Conservation (phyloP, 1,140 invertebrate species). For the Drosophila mojavensis region DNA sequence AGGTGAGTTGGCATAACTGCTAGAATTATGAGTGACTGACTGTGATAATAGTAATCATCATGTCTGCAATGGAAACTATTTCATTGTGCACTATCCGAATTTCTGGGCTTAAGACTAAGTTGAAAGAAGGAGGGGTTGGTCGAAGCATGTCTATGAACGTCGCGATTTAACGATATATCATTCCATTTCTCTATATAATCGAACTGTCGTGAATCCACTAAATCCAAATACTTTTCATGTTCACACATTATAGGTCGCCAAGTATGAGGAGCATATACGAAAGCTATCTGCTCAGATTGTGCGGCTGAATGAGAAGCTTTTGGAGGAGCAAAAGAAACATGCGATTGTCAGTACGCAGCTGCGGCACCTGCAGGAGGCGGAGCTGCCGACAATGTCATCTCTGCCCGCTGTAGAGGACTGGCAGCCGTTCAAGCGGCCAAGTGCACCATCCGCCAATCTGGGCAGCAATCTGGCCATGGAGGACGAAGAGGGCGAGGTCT, state of each 20-base stretch:
- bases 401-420: constrained; percentile 29
- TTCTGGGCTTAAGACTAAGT: too few species aligned
- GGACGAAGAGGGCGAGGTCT: constrained; percentile 92
- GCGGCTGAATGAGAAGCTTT: constrained; percentile 73
- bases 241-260: constrained; percentile 50
- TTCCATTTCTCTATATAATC: too few species aligned
- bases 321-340: constrained; percentile 76
- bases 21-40: too few species aligned
- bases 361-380: constrained; percentile 54
- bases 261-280: constrained; percentile 77
- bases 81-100: too few species aligned
- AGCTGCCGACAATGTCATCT: background rate
- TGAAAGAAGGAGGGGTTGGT: too few species aligned
- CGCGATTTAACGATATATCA: too few species aligned
- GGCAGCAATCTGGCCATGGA: constrained; percentile 88
- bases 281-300: constrained; percentile 78
- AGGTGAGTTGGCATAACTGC: constrained; percentile 51
- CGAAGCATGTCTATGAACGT: too few species aligned
- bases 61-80: too few species aligned
- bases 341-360: constrained; percentile 71
- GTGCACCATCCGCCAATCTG: constrained; percentile 51
- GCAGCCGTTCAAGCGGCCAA: constrained; percentile 61
- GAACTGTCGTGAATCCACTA: too few species aligned
- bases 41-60: too few species aligned
- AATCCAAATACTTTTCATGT: background rate